Conservation (phyloP, 2,888 invertebrate species). For the Emmelina monodactyla region DNA sequence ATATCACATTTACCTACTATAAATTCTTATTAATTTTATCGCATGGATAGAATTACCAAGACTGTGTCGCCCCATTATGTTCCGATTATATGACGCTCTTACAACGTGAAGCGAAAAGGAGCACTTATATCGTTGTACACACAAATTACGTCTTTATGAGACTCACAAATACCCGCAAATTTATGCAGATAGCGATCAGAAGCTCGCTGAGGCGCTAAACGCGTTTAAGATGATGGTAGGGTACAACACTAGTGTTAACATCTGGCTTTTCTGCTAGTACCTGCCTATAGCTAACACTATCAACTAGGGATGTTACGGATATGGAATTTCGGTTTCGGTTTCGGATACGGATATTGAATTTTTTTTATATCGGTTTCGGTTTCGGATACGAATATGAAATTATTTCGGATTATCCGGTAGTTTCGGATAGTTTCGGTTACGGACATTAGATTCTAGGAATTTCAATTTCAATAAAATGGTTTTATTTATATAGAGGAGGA, state of each 20-base stretch:
- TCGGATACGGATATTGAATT: no score
- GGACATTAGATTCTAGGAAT: no score
- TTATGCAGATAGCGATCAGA: slow-evolving; percentile 57
- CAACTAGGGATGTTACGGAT: no score
- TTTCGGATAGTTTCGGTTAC: no score
- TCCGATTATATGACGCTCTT: slow-evolving; percentile 34
- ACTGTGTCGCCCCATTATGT: slow-evolving; percentile 28
- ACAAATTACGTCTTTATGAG: slow-evolving; percentile 50
- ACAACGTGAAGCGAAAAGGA: slow-evolving; percentile 35
- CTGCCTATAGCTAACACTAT: slow-evolving; percentile 36
- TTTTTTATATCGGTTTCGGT: no score
- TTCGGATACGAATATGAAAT: no score
- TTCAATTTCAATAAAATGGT: no score
- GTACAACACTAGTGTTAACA: slow-evolving; percentile 45
- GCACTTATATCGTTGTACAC: slow-evolving; percentile 35
- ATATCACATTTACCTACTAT: background rate
- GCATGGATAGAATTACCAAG: no score
- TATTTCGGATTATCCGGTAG: no score
- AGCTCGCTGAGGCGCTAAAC: slow-evolving; percentile 45
- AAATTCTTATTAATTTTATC: background rate
- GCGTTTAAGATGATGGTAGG: slow-evolving; percentile 43
- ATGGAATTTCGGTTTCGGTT: no score
- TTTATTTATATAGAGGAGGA: no score
- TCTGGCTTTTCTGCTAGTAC: slow-evolving; percentile 32
- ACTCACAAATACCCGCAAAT: slow-evolving; percentile 55